phyloP scores from a whole-genome alignment of 1,140 invertebrate species.

The Zaprionus inermis region DNA sequence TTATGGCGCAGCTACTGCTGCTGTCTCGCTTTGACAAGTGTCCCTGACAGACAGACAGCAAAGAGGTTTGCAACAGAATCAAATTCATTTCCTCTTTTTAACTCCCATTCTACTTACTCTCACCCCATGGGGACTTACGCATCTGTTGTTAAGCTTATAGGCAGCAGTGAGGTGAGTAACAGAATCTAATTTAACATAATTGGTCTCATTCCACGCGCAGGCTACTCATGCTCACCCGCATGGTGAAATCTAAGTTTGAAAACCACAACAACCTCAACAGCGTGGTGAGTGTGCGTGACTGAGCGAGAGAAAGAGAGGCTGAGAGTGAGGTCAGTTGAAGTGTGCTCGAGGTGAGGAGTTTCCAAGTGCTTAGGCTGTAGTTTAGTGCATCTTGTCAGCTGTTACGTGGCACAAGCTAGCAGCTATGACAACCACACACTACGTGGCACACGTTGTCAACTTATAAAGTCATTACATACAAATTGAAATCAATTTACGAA shows the following conservation, averaged over 20 bases:
- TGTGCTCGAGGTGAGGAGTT: slow-evolving; percentile 16
- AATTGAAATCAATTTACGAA: slow-evolving; percentile 50
- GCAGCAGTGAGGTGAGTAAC: neutral
- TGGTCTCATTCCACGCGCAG: neutral
- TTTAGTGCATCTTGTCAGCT: slow-evolving; percentile 1
- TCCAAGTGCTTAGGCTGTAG: neutral
- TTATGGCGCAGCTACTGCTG: neutral
- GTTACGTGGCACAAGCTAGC: slow-evolving; percentile 10
- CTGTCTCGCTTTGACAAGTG: slow-evolving; percentile 19
- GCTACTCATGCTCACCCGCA: neutral
- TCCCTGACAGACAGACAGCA: neutral
- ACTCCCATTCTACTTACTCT: neutral
- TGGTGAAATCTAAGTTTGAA: neutral
- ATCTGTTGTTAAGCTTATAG: neutral
- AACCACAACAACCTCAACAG: neutral
- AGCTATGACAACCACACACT: neutral
- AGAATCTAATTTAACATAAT: neutral
- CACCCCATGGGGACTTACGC: neutral
- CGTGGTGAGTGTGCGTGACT: slow-evolving; percentile 27
- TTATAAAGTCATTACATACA: slow-evolving; percentile 43
- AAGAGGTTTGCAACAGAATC: slow-evolving; percentile 5
- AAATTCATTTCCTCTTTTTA: neutral
- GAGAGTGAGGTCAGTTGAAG: slow-evolving; percentile 4
- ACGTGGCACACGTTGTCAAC: slow-evolving; percentile 15
- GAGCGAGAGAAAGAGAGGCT: neutral